Evolutionary conservation across 2,113 vertebrate species (phyloP).

Genomic region (Gasterosteus nipponicus): DNA sequence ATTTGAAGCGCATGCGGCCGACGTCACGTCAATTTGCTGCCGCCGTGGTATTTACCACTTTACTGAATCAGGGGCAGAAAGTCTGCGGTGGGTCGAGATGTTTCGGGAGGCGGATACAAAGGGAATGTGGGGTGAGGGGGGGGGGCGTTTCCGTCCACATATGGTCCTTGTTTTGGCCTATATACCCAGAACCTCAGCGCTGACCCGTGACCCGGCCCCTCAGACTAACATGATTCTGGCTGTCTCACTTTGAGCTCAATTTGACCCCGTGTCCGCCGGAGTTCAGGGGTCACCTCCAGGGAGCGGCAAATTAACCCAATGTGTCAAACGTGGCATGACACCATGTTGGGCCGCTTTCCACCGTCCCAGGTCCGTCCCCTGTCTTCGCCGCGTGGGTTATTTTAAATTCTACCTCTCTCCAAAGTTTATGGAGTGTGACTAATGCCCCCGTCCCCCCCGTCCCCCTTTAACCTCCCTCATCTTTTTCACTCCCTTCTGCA

Average conservation of each 20-base stretch:
- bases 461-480: slow-evolving; percentile 58
- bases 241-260: slow-evolving; percentile 76
- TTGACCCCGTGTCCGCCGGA: slow-evolving; percentile 72
- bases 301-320: slow-evolving; percentile 88
- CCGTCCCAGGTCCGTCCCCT: slow-evolving; percentile 3
- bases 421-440: slow-evolving; percentile 73
- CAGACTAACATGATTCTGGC: slow-evolving; percentile 83
- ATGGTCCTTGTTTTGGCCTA: slow-evolving; percentile 83
- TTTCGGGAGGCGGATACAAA: neutral
- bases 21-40: slow-evolving; percentile 73
- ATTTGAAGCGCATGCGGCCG: slow-evolving; percentile 73
- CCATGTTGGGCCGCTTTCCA: slow-evolving; percentile 72
- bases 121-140: no score
- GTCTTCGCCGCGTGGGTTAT: slow-evolving; percentile 34
- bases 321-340: slow-evolving; percentile 85
- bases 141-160: slow-evolving; percentile 78
- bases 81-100: slow-evolving; percentile 72
- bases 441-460: slow-evolving; percentile 45
- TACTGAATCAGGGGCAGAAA: slow-evolving; percentile 77
- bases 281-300: slow-evolving; percentile 81
- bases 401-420: slow-evolving; percentile 67
- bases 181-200: slow-evolving; percentile 73
- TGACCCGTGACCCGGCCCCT: slow-evolving; percentile 81
- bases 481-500: slow-evolving; percentile 43
- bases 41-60: slow-evolving; percentile 73